Conservation (phyloP, 2,888 invertebrate genomes). For the Dione juno region DNA sequence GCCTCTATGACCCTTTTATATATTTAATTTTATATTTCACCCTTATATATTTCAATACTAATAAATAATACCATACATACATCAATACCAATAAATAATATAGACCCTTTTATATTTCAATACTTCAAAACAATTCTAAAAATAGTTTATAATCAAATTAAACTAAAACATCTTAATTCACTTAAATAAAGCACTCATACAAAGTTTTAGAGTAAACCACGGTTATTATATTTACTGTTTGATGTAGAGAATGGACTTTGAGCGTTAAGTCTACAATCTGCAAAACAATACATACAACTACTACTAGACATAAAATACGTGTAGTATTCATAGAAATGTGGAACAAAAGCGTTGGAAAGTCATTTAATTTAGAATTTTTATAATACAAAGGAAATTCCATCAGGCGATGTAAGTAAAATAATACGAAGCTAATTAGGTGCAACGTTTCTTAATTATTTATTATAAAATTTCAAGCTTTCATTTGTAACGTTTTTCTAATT, state of each 20-base stretch:
- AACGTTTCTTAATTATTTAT: background rate
- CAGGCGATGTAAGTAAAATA: background rate
- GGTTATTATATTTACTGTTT: background rate
- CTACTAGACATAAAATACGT: background rate
- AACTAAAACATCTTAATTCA: no score
- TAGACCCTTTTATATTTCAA: no score
- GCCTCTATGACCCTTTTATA: no score
- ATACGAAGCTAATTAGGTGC: background rate
- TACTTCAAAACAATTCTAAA: no score
- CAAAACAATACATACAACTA: background rate
- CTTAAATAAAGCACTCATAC: background rate
- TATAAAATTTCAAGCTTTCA: background rate
- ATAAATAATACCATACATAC: no score
- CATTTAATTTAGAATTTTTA: background rate
- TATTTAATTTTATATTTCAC: no score
- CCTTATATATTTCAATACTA: no score
- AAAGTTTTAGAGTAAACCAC: background rate
- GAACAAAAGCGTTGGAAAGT: background rate
- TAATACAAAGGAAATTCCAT: constrained; percentile 1
- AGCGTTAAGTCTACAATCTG: background rate
- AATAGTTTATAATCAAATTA: no score
- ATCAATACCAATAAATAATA: no score
- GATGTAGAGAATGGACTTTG: background rate
- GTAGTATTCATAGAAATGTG: background rate
- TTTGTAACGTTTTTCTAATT: no score